Evolutionary conservation across 2,797 vertebrate species (phyloP), one percentile per base, ranked within the genome.

Genomic region (Myripristis jacobus): DNA sequence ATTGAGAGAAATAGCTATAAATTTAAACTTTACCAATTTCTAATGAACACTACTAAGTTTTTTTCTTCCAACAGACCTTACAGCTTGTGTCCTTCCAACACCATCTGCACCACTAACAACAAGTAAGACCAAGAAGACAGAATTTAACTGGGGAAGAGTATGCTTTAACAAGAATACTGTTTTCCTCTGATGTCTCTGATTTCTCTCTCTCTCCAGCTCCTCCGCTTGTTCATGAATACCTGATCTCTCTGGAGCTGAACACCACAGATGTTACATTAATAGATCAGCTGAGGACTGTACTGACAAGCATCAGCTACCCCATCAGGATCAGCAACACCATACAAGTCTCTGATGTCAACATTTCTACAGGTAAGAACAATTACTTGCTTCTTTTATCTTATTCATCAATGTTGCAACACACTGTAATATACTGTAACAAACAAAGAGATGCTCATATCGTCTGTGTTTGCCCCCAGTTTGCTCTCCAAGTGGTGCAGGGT

Each of bases 301-400:
- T 71, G 48, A 59, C 16, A 58, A 54, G 2, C 34, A 41, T 52
- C 19, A 66, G n/a, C 59, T 55, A 22, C 47, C 61, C 61, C 9
- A 22, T 53, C 67, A 59, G n/a, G 24, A 27, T 77, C 65, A 44
- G 46, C 53, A 51, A 25, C 24, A 56, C 46, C 13, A 60, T 52
- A 51, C 29, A 66, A 50, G 54, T 77, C 29, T 64, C 74, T 70
- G 53, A 76, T 31, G 48, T 76, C 66, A 76, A 59, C 73, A 76
- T 76, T 16, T 19, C 59, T 25, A 62, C 59, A 62, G 59, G 59
- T 62, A 29, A 24, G 31, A n/a, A 16, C 5, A 18, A 44, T 18
- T n/a, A n/a, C n/a, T n/a, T n/a, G n/a, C n/a, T n/a, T n/a, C n/a
- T n/a, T n/a, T n/a, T n/a, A n/a, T n/a, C n/a, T n/a, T n/a, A n/a